These are phyloP conservation scores for Rhabdornis inornatus DNA, from an alignment of 2,113 vertebrate species.

Conservation along the genomic window DNA sequence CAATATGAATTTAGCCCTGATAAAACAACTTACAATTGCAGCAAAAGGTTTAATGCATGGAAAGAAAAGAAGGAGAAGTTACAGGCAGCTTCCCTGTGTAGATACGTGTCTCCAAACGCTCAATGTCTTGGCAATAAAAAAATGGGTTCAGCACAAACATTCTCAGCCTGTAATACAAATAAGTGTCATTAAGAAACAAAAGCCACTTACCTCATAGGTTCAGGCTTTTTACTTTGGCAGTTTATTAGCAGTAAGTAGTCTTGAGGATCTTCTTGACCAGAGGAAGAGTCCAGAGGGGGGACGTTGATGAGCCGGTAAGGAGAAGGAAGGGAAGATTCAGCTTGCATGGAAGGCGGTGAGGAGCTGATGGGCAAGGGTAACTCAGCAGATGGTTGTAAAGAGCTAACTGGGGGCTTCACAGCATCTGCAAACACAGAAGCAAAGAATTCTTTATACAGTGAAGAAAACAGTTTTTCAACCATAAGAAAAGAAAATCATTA, in stretches of 20 bases:
- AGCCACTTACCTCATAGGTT: constrained; percentile 83
- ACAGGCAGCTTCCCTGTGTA: neutral
- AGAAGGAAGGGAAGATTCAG: constrained; percentile 82
- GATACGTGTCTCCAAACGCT: neutral
- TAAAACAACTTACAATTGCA: neutral
- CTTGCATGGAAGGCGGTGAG: constrained; percentile 64
- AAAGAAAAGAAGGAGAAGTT: neutral
- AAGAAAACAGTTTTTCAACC: neutral
- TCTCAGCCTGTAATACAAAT: neutral
- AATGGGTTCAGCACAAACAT: neutral
- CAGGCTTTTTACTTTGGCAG: constrained; percentile 99
- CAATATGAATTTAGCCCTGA: neutral
- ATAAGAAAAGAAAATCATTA: neutral
- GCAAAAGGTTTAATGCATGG: neutral
- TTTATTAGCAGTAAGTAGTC: constrained; percentile 96
- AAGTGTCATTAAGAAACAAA: neutral
- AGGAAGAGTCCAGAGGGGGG: constrained; percentile 84
- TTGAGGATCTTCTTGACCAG: constrained; percentile 91
- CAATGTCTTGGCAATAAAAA: accelerated
- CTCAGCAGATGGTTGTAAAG: constrained; percentile 79
- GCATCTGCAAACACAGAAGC: constrained; percentile 68
- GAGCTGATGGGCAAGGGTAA: constrained; percentile 77
- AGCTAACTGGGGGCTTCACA: constrained; percentile 82
- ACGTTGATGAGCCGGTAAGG: constrained; percentile 92
- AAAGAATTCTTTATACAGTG: neutral